Conservation (phyloP, 2,113 vertebrate species). For the Bostrychus sinensis region DNA sequence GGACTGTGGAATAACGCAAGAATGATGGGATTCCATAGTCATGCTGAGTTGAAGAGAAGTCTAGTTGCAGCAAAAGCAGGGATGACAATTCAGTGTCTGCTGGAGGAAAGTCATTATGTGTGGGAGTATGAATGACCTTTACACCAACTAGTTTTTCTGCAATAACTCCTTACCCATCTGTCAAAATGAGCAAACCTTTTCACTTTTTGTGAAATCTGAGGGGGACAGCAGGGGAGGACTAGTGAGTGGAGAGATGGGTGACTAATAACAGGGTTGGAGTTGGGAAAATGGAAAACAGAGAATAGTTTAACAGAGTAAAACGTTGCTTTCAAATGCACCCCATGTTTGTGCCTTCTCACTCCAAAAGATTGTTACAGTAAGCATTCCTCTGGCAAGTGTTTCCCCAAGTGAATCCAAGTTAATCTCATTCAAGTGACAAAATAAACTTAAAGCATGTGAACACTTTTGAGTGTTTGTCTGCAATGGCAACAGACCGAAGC, state of each 20-base stretch:
- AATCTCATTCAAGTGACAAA: neutral
- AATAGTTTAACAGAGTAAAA: constrained; percentile 14
- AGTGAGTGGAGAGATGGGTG: neutral
- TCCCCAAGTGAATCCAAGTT: neutral
- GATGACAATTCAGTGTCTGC: constrained; percentile 60
- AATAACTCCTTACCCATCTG: constrained; percentile 34
- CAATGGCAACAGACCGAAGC: constrained; percentile 2
- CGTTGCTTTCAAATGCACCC: constrained; percentile 19
- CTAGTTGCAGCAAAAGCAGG: constrained; percentile 53
- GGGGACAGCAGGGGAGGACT: constrained; percentile 22
- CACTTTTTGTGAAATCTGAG: constrained; percentile 38
- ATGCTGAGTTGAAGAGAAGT: constrained; percentile 60
- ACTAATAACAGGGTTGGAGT: neutral
- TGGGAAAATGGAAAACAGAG: constrained; percentile 45
- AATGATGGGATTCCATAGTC: neutral
- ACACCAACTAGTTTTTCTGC: constrained; percentile 45
- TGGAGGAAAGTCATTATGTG: constrained; percentile 39
- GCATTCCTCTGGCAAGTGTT: constrained; percentile 8
- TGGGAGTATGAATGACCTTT: constrained; percentile 60
- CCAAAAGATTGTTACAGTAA: constrained; percentile 18
- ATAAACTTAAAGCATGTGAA: neutral
- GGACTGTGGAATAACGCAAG: constrained; percentile 1
- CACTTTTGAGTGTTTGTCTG: neutral
- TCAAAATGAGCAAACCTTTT: constrained; percentile 55
- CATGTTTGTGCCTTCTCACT: constrained; percentile 7